These are phyloP conservation scores for Nesidiocoris tenuis DNA, from an alignment of 2,888 invertebrate genomes.

Conservation along the genomic window DNA sequence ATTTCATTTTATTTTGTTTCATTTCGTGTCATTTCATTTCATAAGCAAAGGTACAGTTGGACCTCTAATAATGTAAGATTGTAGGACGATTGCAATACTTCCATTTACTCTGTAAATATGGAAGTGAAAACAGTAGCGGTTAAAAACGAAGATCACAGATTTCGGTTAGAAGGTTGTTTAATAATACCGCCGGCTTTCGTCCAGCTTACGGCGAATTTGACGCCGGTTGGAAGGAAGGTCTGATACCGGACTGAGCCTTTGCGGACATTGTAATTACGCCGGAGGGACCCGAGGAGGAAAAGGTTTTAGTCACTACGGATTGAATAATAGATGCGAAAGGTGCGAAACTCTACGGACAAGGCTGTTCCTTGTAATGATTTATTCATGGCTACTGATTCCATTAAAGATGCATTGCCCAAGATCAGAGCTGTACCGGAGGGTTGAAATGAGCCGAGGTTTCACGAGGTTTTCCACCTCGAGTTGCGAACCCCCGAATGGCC, in stretches of 20 bases:
- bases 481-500: too few species aligned
- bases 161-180: too few species aligned
- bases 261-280: slow-evolving; percentile 28
- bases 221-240: background rate
- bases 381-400: slow-evolving; percentile 45
- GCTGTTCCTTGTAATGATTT: slow-evolving; percentile 30
- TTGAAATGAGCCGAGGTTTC: background rate
- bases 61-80: too few species aligned
- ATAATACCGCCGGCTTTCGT: too few species aligned
- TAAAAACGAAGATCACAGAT: too few species aligned
- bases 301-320: slow-evolving; percentile 25
- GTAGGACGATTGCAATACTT: too few species aligned
- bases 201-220: background rate
- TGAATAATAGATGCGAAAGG: slow-evolving; percentile 37
- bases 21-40: too few species aligned
- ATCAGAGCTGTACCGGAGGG: slow-evolving; percentile 9
- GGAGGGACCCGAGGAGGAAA: slow-evolving; percentile 16
- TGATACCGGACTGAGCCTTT: background rate
- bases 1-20: too few species aligned
- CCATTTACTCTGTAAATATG: too few species aligned
- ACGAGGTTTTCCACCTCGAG: background rate
- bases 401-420: slow-evolving; percentile 39
- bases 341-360: slow-evolving; percentile 24
- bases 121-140: too few species aligned
- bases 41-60: too few species aligned